Percentiles rank a stretch among this genome's conserved stretches.
Conservation (phyloP, 23 tunicate genomes). For the Oikopleura albicans region DNA sequence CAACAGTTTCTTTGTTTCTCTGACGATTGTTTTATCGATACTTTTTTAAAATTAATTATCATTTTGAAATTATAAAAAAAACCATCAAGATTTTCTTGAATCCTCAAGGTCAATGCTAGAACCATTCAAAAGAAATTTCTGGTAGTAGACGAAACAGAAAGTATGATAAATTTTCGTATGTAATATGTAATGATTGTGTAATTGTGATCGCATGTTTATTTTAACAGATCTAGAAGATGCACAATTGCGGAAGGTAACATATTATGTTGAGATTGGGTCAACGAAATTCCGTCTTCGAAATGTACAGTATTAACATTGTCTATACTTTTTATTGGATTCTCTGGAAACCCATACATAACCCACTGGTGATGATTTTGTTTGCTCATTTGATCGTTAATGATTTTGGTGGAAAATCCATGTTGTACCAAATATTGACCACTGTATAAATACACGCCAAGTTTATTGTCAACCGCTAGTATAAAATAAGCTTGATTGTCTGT, state of each 20-base stretch:
- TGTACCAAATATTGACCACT: not conserved
- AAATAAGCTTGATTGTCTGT: not conserved
- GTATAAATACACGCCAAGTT: not conserved
- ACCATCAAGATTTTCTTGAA: too few relatives aligned
- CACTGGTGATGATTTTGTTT: not conserved
- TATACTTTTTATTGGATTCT: not conserved
- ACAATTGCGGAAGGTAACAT: not conserved
- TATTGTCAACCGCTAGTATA: not conserved
- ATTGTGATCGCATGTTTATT: not conserved
- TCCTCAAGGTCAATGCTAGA: too few relatives aligned
- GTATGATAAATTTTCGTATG: too few relatives aligned
- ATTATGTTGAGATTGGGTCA: not conserved
- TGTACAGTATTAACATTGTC: not conserved
- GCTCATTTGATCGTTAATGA: too few relatives aligned
- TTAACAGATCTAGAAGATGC: not conserved
- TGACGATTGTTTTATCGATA: too few relatives aligned
- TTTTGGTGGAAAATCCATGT: not conserved
- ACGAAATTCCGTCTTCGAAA: not conserved
- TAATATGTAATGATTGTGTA: too few relatives aligned
- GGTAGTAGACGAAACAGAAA: too few relatives aligned
- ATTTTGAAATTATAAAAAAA: too few relatives aligned
- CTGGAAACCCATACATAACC: not conserved
- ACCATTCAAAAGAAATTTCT: too few relatives aligned
- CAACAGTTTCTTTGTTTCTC: too few relatives aligned
- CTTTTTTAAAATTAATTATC: too few relatives aligned